Base-by-base conservation (phyloP, 2,888 invertebrate species). In the Caenorhabditis sp. region DNA sequence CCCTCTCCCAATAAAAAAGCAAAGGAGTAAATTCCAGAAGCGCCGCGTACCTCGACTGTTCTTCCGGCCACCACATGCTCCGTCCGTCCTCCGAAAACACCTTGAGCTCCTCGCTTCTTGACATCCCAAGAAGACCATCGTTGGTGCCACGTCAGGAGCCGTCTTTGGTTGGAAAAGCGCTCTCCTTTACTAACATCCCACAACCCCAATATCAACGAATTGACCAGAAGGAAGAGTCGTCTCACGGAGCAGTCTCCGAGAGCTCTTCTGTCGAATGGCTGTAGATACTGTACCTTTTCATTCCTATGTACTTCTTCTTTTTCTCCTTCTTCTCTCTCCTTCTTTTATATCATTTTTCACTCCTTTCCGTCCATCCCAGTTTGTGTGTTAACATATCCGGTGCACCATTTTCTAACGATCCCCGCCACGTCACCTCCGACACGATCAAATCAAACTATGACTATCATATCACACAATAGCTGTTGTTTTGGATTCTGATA, bases 261-360 rank as follows among this genome's bases (percentile, higher is more conserved):
- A 79, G 78, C 26, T 72, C 63, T 30, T 81, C 81, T 20, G 81
- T 81, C 27, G 83, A 83, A 53, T 83, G 83, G 83, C 39, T 83
- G 58, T 83, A 66, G 79, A 61, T 48, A 55, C n/a, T 20, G 15
- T 39, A 15, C 9, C 11, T 13, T 6, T 41, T 15, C 1, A 11
- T 5, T 39, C 59, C 27, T 71, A 50, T 58, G 27, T 26, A 22
- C 50, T 43, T 58, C 15, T 52, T 58, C 22, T 30, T 24, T 43
- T n/a, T 46, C 24, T 39, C 15, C 22, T 20, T 41, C 17, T 15
- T 17, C 5, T 15, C 20, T 41, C 15, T 41, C 2, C 35, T 1
- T 41, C 41, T 41, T 17, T 20, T n/a, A n/a, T n/a, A n/a, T n/a
- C n/a, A n/a, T n/a, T n/a, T n/a, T n/a, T n/a, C n/a, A n/a, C n/a